Evolutionary conservation across 2,888 invertebrate species (phyloP).

Genomic region (Orchesellides sinensis): DNA sequence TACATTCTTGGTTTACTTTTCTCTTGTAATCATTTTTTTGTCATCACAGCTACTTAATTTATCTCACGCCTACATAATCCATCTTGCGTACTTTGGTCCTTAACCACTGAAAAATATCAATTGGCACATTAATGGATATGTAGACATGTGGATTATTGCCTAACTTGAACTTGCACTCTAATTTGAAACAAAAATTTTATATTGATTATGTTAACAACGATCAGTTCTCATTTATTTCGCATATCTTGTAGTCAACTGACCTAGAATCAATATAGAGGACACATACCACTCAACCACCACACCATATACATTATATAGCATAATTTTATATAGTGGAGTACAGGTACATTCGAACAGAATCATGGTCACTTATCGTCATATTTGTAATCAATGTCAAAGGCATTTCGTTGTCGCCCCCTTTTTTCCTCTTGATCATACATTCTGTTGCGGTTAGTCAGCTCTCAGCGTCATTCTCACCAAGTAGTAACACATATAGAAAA

Average conservation of each 20-base stretch:
- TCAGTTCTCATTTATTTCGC: not conserved
- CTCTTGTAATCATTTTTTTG: not conserved
- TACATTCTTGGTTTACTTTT: no score
- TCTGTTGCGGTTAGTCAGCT: constrained; percentile 39
- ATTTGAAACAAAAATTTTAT: constrained; percentile 42
- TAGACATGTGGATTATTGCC: constrained; percentile 20
- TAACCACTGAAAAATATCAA: not conserved
- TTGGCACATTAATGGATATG: constrained; percentile 14
- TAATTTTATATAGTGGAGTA: not conserved
- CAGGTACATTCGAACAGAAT: not conserved
- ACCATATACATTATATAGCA: not conserved
- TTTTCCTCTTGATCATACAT: constrained; percentile 1
- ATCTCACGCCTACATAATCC: no score
- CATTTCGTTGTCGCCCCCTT: constrained; percentile 42
- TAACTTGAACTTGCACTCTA: constrained; percentile 65
- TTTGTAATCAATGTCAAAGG: constrained; percentile 27
- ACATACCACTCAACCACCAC: not conserved
- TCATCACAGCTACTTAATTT: not conserved
- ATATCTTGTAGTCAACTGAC: constrained; percentile 34
- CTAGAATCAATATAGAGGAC: constrained; percentile 56
- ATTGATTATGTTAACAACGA: no score
- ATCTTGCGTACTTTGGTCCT: no score
- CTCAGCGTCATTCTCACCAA: no score
- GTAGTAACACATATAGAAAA: constrained; percentile 11
- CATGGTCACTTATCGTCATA: constrained; percentile 17